Evolutionary conservation across 2,888 invertebrate species (phyloP), one percentile per base, ranked within the genome.

Genomic region (Sphecodes monilicornis): DNA sequence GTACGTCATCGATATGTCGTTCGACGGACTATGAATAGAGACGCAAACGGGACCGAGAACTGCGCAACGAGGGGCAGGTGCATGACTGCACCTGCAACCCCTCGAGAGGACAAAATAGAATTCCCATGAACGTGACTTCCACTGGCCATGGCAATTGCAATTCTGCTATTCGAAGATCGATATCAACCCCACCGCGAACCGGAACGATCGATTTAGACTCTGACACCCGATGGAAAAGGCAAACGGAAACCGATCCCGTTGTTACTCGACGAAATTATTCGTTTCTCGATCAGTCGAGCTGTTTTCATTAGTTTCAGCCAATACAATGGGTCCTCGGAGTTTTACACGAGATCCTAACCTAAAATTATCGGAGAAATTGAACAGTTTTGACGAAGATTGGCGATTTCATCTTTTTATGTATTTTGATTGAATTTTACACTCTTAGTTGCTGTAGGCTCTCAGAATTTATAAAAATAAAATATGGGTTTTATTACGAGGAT

Each of bases 1-100:
- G 76, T 73, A 74, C 83, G 84, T 90, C 85, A 82, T 88, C 88
- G 88, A 88, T 79, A 54, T 11, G 75, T 70, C 77, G 87, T 87
- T 87, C 85, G 89, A 90, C 84, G 79, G 77, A 11, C 82, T 84
- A 78, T 82, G 80, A 76, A 81, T 84, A 79, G 75, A 13, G 69
- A 75, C 43, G 46, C 29, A 75, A n/a, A 78, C 78, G 68, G 57
- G 66, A 13, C 41, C n/a, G 32, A 74, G 32, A 66, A 85, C 5
- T 4, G 39, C 50, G 71, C 71, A 66, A 69, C 39, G 69, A 73
- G 43, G 11, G 36, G 82, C 89, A 88, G 89, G 89, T 89, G 90
- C 86, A 41, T 0, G 0, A 22, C 18, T 74, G 83, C 90, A 89
- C 89, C 89, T 90, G 90, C 89, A 66, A 76, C 79, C 74, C 50